Percentiles rank a stretch among this genome's conserved stretches.
Evolutionary conservation across 2,113 vertebrate genomes (phyloP).

Genomic region (Chaetodon auriga): DNA sequence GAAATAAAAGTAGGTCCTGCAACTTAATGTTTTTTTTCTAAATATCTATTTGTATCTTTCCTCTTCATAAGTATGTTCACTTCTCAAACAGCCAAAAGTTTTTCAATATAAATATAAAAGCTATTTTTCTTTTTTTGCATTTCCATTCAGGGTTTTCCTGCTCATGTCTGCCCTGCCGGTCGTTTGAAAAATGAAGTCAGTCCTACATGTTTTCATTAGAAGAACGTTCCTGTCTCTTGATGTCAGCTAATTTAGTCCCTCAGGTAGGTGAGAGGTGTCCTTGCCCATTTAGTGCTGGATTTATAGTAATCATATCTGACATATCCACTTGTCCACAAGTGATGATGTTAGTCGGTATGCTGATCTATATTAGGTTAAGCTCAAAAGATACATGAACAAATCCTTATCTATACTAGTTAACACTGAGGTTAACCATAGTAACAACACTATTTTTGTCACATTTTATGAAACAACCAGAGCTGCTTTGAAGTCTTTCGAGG

Average conservation of each 20-base stretch:
- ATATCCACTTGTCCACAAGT: conserved; percentile 21
- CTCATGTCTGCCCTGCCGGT: background rate
- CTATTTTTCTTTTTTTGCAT: background rate
- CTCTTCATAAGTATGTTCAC: background rate
- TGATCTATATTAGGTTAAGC: conserved; percentile 29
- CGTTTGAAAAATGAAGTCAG: no score
- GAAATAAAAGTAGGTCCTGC: background rate
- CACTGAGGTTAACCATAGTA: background rate
- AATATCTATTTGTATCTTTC: background rate
- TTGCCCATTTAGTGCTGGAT: background rate
- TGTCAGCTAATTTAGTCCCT: background rate
- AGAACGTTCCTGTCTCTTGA: background rate
- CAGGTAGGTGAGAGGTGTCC: background rate
- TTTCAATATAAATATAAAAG: no score
- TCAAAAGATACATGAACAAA: conserved; percentile 2
- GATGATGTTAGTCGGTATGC: background rate
- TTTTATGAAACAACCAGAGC: background rate
- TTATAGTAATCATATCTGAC: background rate
- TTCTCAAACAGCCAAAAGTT: background rate
- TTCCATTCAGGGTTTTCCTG: background rate
- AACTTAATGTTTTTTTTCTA: background rate
- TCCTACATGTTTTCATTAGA: background rate
- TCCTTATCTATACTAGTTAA: background rate
- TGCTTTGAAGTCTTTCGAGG: background rate
- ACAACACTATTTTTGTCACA: background rate